Evolutionary conservation across 2,797 vertebrate species (phyloP).

Genomic region (Pitangus sulphuratus): DNA sequence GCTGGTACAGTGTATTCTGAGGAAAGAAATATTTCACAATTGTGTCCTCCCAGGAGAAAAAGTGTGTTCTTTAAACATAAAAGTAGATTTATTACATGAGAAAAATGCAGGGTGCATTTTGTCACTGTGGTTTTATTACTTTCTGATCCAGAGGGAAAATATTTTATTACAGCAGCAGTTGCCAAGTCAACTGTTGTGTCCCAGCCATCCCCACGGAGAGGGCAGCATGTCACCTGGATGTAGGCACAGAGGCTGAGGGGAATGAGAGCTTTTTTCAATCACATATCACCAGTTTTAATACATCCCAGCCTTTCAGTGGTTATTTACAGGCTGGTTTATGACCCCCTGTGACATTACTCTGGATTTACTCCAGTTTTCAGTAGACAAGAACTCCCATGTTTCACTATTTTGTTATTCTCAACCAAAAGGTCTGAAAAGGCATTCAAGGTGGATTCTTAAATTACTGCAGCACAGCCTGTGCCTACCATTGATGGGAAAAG

Average conservation of each 20-base stretch:
- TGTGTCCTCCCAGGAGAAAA: background rate
- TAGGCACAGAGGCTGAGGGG: background rate
- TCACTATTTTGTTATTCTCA: background rate
- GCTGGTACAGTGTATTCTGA: background rate
- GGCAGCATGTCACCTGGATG: background rate
- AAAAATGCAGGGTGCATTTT: constrained; percentile 18
- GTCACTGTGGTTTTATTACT: constrained; percentile 13
- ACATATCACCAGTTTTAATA: background rate
- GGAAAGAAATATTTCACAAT: background rate
- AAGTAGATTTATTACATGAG: constrained; percentile 22
- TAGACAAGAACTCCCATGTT: background rate
- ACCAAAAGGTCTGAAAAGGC: background rate
- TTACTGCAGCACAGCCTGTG: accelerated
- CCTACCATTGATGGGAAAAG: background rate
- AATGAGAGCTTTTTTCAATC: background rate
- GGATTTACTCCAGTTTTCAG: constrained; percentile 4
- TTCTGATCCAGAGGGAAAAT: background rate
- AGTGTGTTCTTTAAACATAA: background rate
- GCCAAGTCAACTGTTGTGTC: background rate
- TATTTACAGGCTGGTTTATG: constrained; percentile 22
- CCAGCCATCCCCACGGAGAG: background rate
- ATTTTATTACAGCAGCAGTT: background rate
- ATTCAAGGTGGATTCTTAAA: background rate
- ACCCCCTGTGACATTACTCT: background rate
- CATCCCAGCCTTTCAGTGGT: background rate